Evolutionary conservation across 2,888 invertebrate species (phyloP).

Genomic region (Caenorhabditis doughertyi): DNA sequence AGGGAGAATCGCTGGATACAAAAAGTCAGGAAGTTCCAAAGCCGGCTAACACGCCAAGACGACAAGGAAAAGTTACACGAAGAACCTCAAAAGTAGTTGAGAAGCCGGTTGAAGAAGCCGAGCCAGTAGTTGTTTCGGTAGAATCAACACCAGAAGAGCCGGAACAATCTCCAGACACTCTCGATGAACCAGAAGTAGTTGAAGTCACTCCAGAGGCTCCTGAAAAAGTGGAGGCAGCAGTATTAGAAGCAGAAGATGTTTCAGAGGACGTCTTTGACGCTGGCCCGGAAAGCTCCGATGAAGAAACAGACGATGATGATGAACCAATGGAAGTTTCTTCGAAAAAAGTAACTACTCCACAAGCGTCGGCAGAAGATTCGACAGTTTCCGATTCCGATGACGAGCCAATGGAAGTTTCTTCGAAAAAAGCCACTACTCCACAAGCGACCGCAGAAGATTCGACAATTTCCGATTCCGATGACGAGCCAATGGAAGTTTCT

Average conservation of each 20-base stretch:
- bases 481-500: conserved; percentile 29
- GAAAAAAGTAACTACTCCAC: not conserved
- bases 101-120: not conserved
- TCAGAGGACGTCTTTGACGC: not conserved
- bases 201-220: not conserved
- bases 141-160: not conserved
- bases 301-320: not conserved
- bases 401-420: conserved; percentile 29
- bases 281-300: not conserved
- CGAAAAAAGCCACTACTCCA: conserved; percentile 2
- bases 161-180: not conserved
- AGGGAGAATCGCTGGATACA: not conserved
- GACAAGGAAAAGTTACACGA: too few species aligned
- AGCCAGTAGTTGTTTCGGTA: not conserved
- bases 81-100: not conserved
- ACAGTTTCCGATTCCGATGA: conserved; percentile 12
- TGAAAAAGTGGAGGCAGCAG: too few species aligned
- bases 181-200: too few species aligned
- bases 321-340: conserved; percentile 8
- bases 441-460: not conserved
- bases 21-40: too few species aligned
- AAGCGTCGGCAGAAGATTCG: not conserved
- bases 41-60: too few species aligned
- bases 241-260: not conserved
- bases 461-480: conserved; percentile 3